Base-by-base conservation (phyloP, 2,888 invertebrate genomes). In the Tyria jacobaeae region DNA sequence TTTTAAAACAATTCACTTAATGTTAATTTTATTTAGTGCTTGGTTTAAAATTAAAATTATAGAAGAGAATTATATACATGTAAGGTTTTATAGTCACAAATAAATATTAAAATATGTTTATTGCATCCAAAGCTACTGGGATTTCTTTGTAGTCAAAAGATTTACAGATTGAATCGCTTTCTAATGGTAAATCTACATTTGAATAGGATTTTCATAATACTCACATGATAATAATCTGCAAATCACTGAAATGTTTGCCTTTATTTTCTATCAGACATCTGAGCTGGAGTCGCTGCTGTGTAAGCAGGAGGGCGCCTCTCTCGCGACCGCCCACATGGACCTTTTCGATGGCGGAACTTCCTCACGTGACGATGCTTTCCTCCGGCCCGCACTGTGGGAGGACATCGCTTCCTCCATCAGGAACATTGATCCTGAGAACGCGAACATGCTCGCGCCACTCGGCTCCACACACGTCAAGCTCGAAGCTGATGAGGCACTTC, bases 371-470 rank as follows among this genome's bases (percentile, higher is more conserved):
- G 98, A 98, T 92, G 96, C 97, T 58, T 98, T 97, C 92, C 96
- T 97, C 76, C 96, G 97, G 80, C 97, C 98, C 50, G 97, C 97
- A 37, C 95, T 98, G 48, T 98, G 98, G 98, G 98, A 98, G 92
- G 98, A 98, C 94, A 97, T 98, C 86, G 96, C 97, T 72, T 97
- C 97, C 88, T 97, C 97, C 83, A 97, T 98, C 90, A 96, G 97
- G 86, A 98, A 97, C 89, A 96, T 98, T 84, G 98, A 98, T 88
- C 97, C 97, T 34, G 97, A 97, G 88, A 98, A 98, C 87, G 97
- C 97, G 58, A 97, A 97, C 82, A 97, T 97, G 97, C 93, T 97
- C 77, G 96, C 96, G 70, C 95, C 96, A 59, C 90, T 96, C 76
- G 88, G 95, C 80, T 89, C 93, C 57, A 95, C 95, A 4, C 97